Conservation (phyloP, 2,888 invertebrate genomes). For the Drosophila percnosoma region DNA sequence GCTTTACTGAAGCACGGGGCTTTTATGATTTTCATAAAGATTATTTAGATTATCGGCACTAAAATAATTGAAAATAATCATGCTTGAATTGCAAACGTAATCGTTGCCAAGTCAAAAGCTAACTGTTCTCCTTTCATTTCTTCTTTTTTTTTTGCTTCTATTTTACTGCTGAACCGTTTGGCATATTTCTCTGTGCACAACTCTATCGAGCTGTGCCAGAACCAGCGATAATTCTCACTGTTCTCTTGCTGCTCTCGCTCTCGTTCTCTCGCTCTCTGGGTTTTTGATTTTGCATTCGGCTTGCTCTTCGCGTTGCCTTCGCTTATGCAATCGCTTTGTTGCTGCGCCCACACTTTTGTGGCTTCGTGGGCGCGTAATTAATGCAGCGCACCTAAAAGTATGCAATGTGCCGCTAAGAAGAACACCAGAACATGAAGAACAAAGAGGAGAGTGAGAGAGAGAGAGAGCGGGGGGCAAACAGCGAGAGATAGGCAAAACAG, state of each 20-base stretch:
- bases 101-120: background rate
- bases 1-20: background rate
- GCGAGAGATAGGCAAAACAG: background rate
- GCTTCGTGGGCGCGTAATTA: conserved; percentile 46
- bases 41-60: background rate
- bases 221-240: background rate
- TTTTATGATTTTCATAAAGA: background rate
- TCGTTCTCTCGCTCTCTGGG: background rate
- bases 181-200: background rate
- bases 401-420: conserved; percentile 41
- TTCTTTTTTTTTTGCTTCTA: background rate
- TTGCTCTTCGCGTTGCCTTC: conserved; percentile 22
- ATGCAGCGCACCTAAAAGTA: conserved; percentile 66
- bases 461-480: background rate
- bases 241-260: background rate
- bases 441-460: background rate
- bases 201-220: conserved; percentile 8
- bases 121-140: background rate
- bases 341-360: conserved; percentile 44
- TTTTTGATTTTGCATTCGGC: background rate
- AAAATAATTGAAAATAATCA: background rate
- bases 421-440: background rate
- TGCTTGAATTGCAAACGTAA: background rate
- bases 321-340: conserved; percentile 47
- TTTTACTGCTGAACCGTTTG: background rate